These are phyloP conservation scores for Asbolus verrucosus DNA, from an alignment of 1,140 invertebrate species.

Conservation along the genomic window DNA sequence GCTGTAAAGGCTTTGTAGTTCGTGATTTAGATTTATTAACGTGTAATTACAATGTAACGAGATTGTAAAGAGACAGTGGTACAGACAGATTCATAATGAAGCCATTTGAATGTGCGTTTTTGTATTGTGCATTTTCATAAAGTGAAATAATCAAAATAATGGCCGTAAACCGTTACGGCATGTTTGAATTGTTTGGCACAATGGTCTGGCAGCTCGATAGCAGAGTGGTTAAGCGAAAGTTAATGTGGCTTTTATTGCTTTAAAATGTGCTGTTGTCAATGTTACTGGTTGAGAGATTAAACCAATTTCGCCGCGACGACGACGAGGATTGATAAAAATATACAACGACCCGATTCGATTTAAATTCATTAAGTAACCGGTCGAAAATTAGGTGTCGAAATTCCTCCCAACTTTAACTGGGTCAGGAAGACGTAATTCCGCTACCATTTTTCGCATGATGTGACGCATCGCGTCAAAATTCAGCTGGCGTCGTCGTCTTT, in stretches of 20 bases:
- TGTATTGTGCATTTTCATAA: constrained; percentile 15
- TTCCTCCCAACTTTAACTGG: too few relatives aligned
- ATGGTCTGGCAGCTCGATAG: too few relatives aligned
- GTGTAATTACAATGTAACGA: constrained; percentile 13
- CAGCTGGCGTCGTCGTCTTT: too few relatives aligned
- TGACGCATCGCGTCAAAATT: too few relatives aligned
- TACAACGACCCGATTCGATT: too few relatives aligned
- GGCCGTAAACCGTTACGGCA: too few relatives aligned
- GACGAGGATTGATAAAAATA: too few relatives aligned
- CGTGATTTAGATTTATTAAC: constrained; percentile 28
- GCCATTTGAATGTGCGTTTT: constrained; percentile 7
- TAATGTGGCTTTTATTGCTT: constrained; percentile 26
- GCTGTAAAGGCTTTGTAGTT: background rate
- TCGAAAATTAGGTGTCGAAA: constrained; percentile 1
- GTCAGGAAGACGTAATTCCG: background rate
- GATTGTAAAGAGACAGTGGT: background rate
- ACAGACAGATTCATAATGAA: constrained; percentile 3
- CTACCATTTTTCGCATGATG: too few relatives aligned
- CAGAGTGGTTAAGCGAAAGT: constrained; percentile 11
- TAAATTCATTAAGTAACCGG: constrained; percentile 4
- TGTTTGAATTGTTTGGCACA: too few relatives aligned
- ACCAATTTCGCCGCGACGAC: background rate
- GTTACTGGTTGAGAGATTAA: constrained; percentile 8
- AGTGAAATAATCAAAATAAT: constrained; percentile 23
- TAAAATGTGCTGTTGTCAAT: constrained; percentile 4